Percentiles rank a stretch among this genome's conserved stretches.
Conservation (phyloP, 2,888 invertebrate genomes). For the Nomada lathburiana region DNA sequence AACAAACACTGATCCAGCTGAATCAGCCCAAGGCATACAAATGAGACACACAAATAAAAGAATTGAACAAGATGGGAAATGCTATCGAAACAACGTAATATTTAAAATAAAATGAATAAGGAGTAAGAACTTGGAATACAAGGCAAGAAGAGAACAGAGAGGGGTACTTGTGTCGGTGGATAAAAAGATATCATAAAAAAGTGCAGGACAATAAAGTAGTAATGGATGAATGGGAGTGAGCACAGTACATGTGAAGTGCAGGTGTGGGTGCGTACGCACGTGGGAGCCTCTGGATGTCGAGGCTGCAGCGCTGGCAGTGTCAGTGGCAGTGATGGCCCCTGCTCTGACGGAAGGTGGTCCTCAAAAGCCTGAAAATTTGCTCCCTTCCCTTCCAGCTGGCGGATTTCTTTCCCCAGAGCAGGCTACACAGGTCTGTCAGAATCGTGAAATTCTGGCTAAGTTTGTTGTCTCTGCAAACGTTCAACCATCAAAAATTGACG, state of each 20-base stretch:
- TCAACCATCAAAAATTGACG: slow-evolving; percentile 83
- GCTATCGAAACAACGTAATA: slow-evolving; percentile 55
- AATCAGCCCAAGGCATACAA: slow-evolving; percentile 2
- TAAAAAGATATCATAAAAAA: slow-evolving; percentile 31
- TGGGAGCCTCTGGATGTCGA: slow-evolving; percentile 84
- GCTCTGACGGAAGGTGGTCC: slow-evolving; percentile 92
- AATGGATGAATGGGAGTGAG: slow-evolving; percentile 84
- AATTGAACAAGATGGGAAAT: slow-evolving; percentile 36
- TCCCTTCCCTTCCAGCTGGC: slow-evolving; percentile 81
- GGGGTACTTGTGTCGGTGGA: slow-evolving; percentile 8
- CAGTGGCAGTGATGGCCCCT: slow-evolving; percentile 95
- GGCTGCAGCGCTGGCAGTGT: slow-evolving; percentile 83
- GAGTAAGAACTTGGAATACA: not conserved
- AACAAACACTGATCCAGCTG: not conserved
- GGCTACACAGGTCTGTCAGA: slow-evolving; percentile 82
- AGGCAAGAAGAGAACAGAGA: slow-evolving; percentile 7
- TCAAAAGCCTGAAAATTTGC: slow-evolving; percentile 84
- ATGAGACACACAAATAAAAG: slow-evolving; percentile 11
- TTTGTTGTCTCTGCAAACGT: slow-evolving; percentile 83
- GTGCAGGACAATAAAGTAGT: slow-evolving; percentile 63
- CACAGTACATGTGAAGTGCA: slow-evolving; percentile 77
- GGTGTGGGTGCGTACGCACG: slow-evolving; percentile 78
- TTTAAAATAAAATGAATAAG: slow-evolving; percentile 25
- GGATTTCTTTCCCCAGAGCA: slow-evolving; percentile 83
- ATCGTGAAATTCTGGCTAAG: slow-evolving; percentile 82